Evolutionary conservation across 92 coral and sea anemone species (phyloP).

Genomic region (Palythoa grandiflora): DNA sequence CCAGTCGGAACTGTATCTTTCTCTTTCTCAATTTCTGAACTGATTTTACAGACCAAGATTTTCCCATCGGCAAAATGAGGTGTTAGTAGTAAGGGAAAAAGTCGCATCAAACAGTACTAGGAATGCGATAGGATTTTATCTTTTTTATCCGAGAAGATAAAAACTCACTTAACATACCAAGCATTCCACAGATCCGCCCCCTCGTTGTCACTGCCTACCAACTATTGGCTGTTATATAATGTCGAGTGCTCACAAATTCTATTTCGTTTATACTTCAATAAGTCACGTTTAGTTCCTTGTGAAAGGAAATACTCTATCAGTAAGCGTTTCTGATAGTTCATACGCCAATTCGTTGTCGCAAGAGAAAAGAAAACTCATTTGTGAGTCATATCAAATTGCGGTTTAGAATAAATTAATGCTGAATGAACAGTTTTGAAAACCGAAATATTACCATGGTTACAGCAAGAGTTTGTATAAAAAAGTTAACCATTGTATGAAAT

Average conservation of each 20-base stretch:
- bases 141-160: background rate
- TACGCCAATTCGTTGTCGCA: background rate
- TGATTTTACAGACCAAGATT: background rate
- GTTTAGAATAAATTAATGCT: constrained; percentile 23
- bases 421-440: constrained; percentile 12
- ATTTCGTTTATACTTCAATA: background rate
- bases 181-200: constrained; percentile 50
- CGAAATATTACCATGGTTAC: constrained; percentile 29
- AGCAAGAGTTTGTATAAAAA: background rate
- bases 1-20: constrained; percentile 19
- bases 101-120: background rate
- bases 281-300: background rate
- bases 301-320: background rate
- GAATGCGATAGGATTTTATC: background rate
- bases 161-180: constrained; percentile 33
- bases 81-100: background rate
- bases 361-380: background rate
- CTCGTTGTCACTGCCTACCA: constrained; percentile 43
- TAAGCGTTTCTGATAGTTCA: background rate
- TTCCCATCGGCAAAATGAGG: background rate
- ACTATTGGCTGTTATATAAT: background rate
- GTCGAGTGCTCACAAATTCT: background rate
- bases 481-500: background rate
- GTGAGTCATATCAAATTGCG: background rate
- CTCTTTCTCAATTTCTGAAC: background rate